Conservation (phyloP, 2,113 vertebrate species). For the Sturnira hondurensis region DNA sequence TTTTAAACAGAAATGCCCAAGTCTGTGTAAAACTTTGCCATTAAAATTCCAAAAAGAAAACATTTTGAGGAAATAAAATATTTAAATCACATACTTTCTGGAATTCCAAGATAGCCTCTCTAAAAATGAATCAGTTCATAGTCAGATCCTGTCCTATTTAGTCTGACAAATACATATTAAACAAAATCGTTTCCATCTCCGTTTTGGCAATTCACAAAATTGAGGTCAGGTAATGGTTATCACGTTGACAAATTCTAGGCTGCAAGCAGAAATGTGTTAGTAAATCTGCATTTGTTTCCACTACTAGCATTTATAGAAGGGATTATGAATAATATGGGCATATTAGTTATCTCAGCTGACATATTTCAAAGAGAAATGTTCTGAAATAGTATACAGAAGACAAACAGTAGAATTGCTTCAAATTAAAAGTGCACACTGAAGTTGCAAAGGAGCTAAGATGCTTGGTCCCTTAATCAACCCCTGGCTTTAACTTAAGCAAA, state of each 20-base stretch:
- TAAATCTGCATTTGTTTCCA: conserved; percentile 53
- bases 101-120: conserved; percentile 35
- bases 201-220: conserved; percentile 13
- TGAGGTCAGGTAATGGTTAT: conserved; percentile 59
- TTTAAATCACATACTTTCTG: conserved; percentile 6
- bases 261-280: conserved; percentile 45
- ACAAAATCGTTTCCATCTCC: conserved; percentile 30
- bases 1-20: conserved; percentile 27
- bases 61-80: not conserved
- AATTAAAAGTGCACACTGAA: conserved; percentile 60
- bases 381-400: conserved; percentile 64
- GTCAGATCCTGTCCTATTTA: conserved; percentile 3
- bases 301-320: conserved; percentile 55
- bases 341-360: conserved; percentile 63
- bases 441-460: conserved; percentile 61
- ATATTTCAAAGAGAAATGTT: conserved; percentile 69
- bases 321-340: conserved; percentile 61
- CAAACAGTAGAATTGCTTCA: conserved; percentile 59
- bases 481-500: conserved; percentile 74
- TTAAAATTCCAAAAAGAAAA: not conserved
- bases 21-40: not conserved
- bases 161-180: conserved; percentile 38
- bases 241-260: not conserved
- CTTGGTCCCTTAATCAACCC: conserved; percentile 58
- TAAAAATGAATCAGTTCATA: not conserved